A percentile compares a stretch with the other conserved stretches of the same genome.
Conservation (phyloP, 1,140 invertebrate species). For the Halictus rubicundus region DNA sequence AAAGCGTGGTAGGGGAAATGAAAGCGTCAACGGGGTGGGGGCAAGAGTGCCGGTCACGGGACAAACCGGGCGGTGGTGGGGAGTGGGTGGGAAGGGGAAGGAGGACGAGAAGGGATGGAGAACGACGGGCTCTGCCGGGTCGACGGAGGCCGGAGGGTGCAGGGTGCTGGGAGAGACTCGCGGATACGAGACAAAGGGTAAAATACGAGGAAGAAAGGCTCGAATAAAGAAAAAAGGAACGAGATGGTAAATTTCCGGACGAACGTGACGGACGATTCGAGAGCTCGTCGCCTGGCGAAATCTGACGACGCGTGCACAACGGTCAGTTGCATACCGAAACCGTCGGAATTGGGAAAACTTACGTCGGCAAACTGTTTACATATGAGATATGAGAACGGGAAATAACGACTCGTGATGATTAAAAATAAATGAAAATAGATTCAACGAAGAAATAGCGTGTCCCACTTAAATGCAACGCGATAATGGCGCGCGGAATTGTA, state of each 20-base stretch:
- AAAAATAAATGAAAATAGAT: no score
- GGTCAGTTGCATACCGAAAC: no score
- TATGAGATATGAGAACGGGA: no score
- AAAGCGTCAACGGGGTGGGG: background rate
- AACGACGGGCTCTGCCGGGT: no score
- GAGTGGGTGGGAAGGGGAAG: background rate
- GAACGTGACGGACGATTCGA: background rate
- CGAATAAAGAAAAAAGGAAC: background rate
- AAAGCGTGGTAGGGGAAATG: background rate
- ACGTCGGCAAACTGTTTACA: no score
- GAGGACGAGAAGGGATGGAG: background rate
- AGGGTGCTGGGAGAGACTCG: background rate
- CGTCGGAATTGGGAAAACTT: no score
- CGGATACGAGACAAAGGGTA: background rate
- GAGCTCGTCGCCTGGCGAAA: slow-evolving; percentile 7
- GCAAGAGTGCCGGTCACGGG: background rate
- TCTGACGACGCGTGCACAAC: background rate
- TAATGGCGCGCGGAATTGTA: no score
- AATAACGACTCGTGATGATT: no score
- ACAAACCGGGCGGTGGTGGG: background rate
- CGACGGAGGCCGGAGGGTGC: background rate
- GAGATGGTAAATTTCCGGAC: slow-evolving; percentile 15
- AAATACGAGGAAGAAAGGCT: background rate
- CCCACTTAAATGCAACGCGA: no score
- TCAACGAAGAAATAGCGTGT: no score